phyloP scores from a whole-genome alignment of 2,797 vertebrate genomes.

The Sciurus vulgaris region DNA sequence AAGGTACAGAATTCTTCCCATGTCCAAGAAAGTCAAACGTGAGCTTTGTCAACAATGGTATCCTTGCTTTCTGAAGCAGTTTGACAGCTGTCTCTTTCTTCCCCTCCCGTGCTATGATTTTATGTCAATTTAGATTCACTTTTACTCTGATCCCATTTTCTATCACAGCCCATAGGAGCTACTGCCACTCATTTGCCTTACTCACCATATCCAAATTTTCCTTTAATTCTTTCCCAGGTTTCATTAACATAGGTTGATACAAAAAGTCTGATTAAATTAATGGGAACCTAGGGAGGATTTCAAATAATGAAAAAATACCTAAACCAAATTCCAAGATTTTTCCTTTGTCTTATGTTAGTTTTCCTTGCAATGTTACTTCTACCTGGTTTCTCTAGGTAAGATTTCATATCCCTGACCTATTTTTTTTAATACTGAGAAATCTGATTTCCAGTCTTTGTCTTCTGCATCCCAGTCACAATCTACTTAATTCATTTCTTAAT shows the following conservation, averaged over 20 bases:
- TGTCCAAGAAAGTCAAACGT: background rate
- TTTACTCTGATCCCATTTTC: background rate
- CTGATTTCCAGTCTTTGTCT: background rate
- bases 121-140: background rate
- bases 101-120: background rate
- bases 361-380: background rate
- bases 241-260: background rate
- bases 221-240: background rate
- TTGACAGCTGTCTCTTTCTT: background rate
- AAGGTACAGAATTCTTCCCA: background rate
- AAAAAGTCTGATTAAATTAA: background rate
- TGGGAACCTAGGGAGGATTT: background rate
- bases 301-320: background rate
- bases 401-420: background rate
- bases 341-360: background rate
- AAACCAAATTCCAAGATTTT: background rate
- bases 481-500: constrained; percentile 35
- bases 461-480: background rate
- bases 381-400: background rate
- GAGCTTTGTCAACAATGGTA: background rate
- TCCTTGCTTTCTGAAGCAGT: background rate
- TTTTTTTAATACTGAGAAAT: background rate
- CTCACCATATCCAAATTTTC: background rate
- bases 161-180: background rate
- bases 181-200: background rate